A percentile compares a stretch with the other conserved stretches of the same genome.
Conservation (phyloP, 2,113 vertebrate species). For the Strix uralensis region DNA sequence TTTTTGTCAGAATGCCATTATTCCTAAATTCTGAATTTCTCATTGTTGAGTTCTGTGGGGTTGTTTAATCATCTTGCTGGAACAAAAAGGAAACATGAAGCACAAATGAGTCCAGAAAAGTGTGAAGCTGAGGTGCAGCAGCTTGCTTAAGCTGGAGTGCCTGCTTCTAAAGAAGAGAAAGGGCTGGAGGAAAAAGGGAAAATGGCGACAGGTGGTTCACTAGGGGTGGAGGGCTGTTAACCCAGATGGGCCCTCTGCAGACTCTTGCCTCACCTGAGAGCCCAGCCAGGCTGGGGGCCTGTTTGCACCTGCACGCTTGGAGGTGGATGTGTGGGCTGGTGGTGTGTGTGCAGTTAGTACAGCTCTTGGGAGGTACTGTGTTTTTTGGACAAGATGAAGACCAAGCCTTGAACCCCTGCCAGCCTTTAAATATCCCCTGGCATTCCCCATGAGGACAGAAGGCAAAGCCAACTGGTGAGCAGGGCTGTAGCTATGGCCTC, state of each 20-base stretch:
- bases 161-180: too few species aligned
- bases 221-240: neutral
- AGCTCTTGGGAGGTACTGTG: neutral
- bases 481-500: neutral
- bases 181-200: neutral
- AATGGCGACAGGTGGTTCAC: neutral
- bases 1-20: neutral
- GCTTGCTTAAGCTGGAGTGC: neutral
- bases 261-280: neutral
- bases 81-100: neutral
- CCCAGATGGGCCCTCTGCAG: neutral
- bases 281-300: neutral
- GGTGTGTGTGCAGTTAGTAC: neutral
- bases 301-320: rapidly evolving
- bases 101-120: neutral
- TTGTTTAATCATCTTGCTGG: neutral
- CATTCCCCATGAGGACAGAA: rapidly evolving
- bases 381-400: neutral
- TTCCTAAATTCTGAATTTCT: neutral
- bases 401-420: neutral
- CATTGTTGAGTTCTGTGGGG: neutral
- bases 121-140: neutral
- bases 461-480: neutral
- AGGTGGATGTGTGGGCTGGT: neutral
- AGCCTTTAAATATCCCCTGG: neutral